A percentile compares a stretch with the other conserved stretches of the same genome.
Conservation (phyloP, 2,113 vertebrate genomes). For the Eidolon helvum region DNA sequence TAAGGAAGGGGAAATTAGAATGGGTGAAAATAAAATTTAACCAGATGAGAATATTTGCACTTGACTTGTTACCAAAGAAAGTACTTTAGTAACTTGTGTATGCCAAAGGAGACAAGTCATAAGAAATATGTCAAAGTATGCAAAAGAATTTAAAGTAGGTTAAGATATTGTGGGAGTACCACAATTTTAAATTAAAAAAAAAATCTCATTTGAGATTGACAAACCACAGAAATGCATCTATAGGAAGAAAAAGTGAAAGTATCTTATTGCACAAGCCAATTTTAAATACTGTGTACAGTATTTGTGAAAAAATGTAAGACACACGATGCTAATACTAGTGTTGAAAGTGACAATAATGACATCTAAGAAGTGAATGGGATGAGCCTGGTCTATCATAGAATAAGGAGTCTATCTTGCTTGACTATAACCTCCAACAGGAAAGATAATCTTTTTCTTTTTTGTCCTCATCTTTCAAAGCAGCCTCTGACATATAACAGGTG, state of each 20-base stretch:
- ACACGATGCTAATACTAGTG: not conserved
- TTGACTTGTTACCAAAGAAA: not conserved
- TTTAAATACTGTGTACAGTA: not conserved
- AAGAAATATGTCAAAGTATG: not conserved
- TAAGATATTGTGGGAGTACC: not conserved
- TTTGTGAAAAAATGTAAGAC: not conserved
- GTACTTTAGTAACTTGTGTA: not conserved
- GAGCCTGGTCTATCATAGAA: fast-evolving
- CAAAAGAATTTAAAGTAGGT: not conserved
- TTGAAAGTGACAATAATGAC: not conserved
- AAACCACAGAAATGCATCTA: not conserved
- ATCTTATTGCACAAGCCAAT: not conserved
- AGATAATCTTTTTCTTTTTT: not conserved
- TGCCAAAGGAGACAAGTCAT: not conserved
- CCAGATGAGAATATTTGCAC: not conserved
- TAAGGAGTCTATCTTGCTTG: not conserved
- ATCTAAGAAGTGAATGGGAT: not conserved
- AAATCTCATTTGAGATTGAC: not conserved
- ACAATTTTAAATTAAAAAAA: not conserved
- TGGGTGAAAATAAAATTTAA: not conserved
- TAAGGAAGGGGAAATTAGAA: not conserved
- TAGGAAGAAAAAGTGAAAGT: not conserved
- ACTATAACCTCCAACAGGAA: not conserved
- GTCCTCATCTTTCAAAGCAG: not conserved
- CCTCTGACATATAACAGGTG: not conserved